These are phyloP conservation scores for Axis porcinus DNA, from an alignment of 2,113 vertebrate genomes.

Conservation along the genomic window DNA sequence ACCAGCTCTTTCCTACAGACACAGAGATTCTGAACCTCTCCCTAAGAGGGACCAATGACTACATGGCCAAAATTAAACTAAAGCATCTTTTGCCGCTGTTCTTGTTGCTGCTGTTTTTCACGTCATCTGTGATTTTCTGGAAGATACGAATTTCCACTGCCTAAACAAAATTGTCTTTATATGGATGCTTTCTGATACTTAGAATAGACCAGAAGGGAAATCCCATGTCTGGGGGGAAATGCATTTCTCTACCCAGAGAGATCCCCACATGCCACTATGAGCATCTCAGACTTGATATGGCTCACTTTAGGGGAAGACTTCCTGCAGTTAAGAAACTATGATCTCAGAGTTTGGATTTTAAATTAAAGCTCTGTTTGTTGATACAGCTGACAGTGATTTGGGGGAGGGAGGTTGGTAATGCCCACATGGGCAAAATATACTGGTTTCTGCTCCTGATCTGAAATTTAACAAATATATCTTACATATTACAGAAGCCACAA, in stretches of 20 bases:
- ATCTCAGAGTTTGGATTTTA: constrained; percentile 42
- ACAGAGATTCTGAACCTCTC: neutral
- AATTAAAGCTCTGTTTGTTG: constrained; percentile 58
- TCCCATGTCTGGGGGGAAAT: neutral
- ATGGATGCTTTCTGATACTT: neutral
- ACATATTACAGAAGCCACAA: neutral
- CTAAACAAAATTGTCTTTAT: neutral
- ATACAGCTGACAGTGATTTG: constrained; percentile 59
- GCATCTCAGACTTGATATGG: neutral
- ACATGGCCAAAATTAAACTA: neutral
- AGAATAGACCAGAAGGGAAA: neutral
- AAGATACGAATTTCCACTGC: neutral
- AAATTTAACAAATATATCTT: constrained; percentile 52
- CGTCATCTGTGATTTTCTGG: neutral
- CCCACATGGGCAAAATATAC: constrained; percentile 28
- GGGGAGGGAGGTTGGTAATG: neutral
- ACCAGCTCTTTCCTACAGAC: neutral
- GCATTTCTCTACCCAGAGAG: neutral
- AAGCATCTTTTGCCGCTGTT: neutral
- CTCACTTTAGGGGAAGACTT: neutral
- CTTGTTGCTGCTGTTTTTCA: neutral
- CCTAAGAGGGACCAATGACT: neutral
- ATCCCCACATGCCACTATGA: neutral
- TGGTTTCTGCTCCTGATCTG: constrained; percentile 31
- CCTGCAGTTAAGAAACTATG: constrained; percentile 39